Evolutionary conservation across 2,113 vertebrate species (phyloP).

Genomic region (Eidolon helvum): DNA sequence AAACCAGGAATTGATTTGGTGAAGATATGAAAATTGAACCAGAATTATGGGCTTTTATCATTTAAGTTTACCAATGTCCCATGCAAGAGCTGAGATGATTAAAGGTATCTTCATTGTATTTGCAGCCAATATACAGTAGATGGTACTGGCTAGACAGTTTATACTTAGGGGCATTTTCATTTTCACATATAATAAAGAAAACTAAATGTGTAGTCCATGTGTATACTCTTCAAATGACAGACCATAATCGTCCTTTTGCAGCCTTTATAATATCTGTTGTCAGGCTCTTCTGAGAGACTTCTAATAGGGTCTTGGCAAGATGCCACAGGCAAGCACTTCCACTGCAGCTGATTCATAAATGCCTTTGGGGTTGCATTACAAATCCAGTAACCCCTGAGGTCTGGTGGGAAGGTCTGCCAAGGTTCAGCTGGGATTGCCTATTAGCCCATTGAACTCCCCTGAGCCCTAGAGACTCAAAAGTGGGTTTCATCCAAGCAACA

Average conservation of each 20-base stretch:
- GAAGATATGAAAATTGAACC: background rate
- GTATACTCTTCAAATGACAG: slow-evolving; percentile 67
- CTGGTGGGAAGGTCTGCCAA: slow-evolving; percentile 67
- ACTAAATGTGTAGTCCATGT: slow-evolving; percentile 66
- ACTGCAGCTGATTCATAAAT: slow-evolving; percentile 62
- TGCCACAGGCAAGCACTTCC: slow-evolving; percentile 61
- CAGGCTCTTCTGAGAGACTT: slow-evolving; percentile 74
- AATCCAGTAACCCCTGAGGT: slow-evolving; percentile 70
- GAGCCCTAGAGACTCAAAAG: slow-evolving; percentile 55
- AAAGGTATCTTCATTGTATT: background rate
- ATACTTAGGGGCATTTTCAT: slow-evolving; percentile 57
- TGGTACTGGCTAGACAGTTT: slow-evolving; percentile 31
- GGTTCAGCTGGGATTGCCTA: slow-evolving; percentile 69
- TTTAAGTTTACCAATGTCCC: slow-evolving; percentile 3
- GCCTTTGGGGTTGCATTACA: slow-evolving; percentile 73
- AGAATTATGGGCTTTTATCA: background rate
- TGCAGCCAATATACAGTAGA: background rate
- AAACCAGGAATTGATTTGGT: background rate
- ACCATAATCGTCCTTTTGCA: slow-evolving; percentile 68
- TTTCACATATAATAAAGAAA: slow-evolving; percentile 70
- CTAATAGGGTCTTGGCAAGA: slow-evolving; percentile 65
- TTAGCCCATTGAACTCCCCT: slow-evolving; percentile 64
- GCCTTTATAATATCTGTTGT: slow-evolving; percentile 70
- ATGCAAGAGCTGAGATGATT: background rate
- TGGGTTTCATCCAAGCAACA: slow-evolving; percentile 30